phyloP scores from a whole-genome alignment of 2,113 vertebrate species.

The Triplophysa tibetana region DNA sequence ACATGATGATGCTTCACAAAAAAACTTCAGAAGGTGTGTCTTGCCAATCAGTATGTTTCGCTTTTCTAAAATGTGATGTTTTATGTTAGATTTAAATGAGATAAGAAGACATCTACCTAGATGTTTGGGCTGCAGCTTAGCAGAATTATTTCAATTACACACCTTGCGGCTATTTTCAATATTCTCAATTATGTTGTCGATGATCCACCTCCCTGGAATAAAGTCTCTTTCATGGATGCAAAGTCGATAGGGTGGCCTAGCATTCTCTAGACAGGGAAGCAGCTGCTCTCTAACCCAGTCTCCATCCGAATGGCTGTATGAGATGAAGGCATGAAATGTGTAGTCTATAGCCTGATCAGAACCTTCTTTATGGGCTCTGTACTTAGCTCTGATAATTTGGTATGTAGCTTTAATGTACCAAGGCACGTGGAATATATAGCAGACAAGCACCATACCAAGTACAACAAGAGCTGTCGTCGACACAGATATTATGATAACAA shows the following conservation, averaged over 20 bases:
- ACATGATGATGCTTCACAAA: constrained; percentile 26
- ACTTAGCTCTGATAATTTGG: constrained; percentile 75
- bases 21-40: background rate
- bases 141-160: background rate
- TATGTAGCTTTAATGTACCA: constrained; percentile 82
- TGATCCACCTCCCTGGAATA: constrained; percentile 83
- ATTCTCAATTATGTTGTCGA: constrained; percentile 87
- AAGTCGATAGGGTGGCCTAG: constrained; percentile 73
- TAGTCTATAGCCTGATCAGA: constrained; percentile 47
- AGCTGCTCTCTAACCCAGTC: constrained; percentile 80
- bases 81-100: no score
- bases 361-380: constrained; percentile 68
- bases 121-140: no score
- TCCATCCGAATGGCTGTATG: constrained; percentile 81
- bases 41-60: background rate
- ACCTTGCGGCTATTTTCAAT: constrained; percentile 83
- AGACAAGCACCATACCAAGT: constrained; percentile 66
- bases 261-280: constrained; percentile 73
- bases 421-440: constrained; percentile 75
- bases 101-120: background rate
- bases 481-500: constrained; percentile 75
- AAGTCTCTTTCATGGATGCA: constrained; percentile 88
- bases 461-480: constrained; percentile 66
- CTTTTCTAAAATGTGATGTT: no score
- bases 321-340: constrained; percentile 82